A percentile compares a stretch with the other conserved stretches of the same genome.
phyloP scores from a whole-genome alignment of 2,797 vertebrate genomes.

The Odontamblyopus lacepedii region DNA sequence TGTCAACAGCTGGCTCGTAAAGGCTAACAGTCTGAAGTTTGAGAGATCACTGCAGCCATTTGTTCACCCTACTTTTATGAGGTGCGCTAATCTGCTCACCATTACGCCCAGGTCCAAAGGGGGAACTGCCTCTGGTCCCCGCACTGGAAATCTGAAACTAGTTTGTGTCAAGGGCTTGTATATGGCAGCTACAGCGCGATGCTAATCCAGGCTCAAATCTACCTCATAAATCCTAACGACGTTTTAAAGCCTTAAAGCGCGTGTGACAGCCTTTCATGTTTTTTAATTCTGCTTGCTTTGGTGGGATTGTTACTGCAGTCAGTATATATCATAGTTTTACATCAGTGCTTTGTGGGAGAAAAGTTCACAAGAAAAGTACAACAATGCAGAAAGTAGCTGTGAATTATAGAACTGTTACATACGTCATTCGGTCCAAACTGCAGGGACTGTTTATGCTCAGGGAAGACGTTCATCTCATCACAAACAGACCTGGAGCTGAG shows the following conservation, averaged over 20 bases:
- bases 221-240: constrained; percentile 57
- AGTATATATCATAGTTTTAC: too few relatives aligned
- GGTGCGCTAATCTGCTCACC: constrained; percentile 57
- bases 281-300: too few relatives aligned
- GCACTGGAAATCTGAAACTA: constrained; percentile 27
- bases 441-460: too few relatives aligned
- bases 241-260: constrained; percentile 45
- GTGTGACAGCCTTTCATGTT: too few relatives aligned
- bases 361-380: too few relatives aligned
- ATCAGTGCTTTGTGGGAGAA: too few relatives aligned
- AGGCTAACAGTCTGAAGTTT: constrained; percentile 56
- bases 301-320: too few relatives aligned
- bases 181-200: constrained; percentile 40
- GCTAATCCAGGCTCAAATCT: constrained; percentile 64
- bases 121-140: constrained; percentile 33
- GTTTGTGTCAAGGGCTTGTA: constrained; percentile 40
- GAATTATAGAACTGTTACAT: too few relatives aligned
- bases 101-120: constrained; percentile 43
- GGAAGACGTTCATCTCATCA: too few relatives aligned
- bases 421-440: too few relatives aligned
- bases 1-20: constrained; percentile 63
- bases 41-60: constrained; percentile 64
- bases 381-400: too few relatives aligned
- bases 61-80: constrained; percentile 70
- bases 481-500: too few relatives aligned